These are phyloP conservation scores for Gastrophryne carolinensis DNA, from an alignment of 2,797 vertebrate genomes.

Conservation along the genomic window DNA sequence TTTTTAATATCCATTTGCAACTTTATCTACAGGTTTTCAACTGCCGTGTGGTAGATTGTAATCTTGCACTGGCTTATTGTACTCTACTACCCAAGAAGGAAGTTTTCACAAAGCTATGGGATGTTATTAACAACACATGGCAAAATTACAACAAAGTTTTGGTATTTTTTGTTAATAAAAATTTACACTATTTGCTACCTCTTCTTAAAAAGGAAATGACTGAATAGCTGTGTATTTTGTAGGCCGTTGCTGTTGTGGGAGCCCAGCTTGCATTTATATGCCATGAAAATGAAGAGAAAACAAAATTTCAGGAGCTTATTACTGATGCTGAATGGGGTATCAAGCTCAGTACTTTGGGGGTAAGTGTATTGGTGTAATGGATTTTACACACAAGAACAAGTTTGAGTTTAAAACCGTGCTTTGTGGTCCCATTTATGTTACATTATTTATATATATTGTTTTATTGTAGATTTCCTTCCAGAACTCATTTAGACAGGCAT, in stretches of 20 bases:
- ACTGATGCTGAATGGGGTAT: slow-evolving; percentile 91
- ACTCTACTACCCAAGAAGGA: slow-evolving; percentile 79
- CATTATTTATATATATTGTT: slow-evolving; percentile 5
- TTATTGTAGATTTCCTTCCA: slow-evolving; percentile 91
- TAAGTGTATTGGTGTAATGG: slow-evolving; percentile 56
- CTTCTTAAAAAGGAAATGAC: no score
- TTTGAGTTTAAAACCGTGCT: no score
- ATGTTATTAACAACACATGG: slow-evolving; percentile 85
- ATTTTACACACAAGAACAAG: no score
- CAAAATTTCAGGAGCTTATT: slow-evolving; percentile 80
- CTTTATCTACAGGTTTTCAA: slow-evolving; percentile 81
- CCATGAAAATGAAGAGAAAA: slow-evolving; percentile 69
- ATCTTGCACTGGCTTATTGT: slow-evolving; percentile 87
- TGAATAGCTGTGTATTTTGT: not conserved
- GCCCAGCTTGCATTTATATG: slow-evolving; percentile 77
- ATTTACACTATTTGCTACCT: not conserved
- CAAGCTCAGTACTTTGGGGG: slow-evolving; percentile 82
- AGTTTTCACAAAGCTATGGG: slow-evolving; percentile 86
- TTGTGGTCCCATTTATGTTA: not conserved
- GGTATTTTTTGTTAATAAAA: slow-evolving; percentile 70
- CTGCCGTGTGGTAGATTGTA: slow-evolving; percentile 84
- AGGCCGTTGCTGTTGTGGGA: slow-evolving; percentile 88
- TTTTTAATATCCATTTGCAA: not conserved
- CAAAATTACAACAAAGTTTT: slow-evolving; percentile 92
- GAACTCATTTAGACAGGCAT: slow-evolving; percentile 80